Percentiles rank a stretch among this genome's conserved stretches.
Evolutionary conservation across 2,113 vertebrate genomes (phyloP).

Genomic region (Vireo altiloquus): DNA sequence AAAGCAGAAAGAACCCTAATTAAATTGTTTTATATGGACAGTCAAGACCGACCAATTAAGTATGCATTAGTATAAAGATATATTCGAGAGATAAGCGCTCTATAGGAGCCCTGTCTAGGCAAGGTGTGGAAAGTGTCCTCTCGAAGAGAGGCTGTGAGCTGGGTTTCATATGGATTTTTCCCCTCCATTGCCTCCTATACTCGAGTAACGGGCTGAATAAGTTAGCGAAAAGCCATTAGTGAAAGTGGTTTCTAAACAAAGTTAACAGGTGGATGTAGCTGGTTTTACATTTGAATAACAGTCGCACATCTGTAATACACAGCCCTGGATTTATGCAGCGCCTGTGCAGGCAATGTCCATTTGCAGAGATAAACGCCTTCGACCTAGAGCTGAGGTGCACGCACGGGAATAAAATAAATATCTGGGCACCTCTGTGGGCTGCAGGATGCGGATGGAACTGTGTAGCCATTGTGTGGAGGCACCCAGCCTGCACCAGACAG

Average conservation of each 20-base stretch:
- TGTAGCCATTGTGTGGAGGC: not conserved
- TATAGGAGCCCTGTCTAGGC: constrained; percentile 48
- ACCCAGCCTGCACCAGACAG: not conserved
- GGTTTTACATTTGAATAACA: constrained; percentile 19
- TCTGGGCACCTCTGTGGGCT: not conserved
- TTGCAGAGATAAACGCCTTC: not conserved
- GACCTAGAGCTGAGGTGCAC: not conserved
- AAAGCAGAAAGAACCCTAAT: constrained; percentile 78
- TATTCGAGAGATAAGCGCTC: constrained; percentile 70
- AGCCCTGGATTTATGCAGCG: not conserved
- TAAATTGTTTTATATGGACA: constrained; percentile 82
- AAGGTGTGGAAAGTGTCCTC: constrained; percentile 66
- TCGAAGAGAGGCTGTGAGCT: constrained; percentile 4
- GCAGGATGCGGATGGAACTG: not conserved
- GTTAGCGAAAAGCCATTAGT: constrained; percentile 65
- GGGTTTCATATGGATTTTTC: constrained; percentile 57
- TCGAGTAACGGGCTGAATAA: constrained; percentile 50
- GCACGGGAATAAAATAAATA: not conserved
- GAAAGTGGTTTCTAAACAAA: constrained; percentile 65
- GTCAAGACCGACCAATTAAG: constrained; percentile 78
- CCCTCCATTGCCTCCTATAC: constrained; percentile 47
- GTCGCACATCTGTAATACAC: not conserved
- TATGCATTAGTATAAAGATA: constrained; percentile 79
- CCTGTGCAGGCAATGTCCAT: not conserved
- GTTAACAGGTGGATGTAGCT: constrained; percentile 67